Base-by-base conservation (phyloP, 2,113 vertebrate species). In the Riparia riparia region DNA sequence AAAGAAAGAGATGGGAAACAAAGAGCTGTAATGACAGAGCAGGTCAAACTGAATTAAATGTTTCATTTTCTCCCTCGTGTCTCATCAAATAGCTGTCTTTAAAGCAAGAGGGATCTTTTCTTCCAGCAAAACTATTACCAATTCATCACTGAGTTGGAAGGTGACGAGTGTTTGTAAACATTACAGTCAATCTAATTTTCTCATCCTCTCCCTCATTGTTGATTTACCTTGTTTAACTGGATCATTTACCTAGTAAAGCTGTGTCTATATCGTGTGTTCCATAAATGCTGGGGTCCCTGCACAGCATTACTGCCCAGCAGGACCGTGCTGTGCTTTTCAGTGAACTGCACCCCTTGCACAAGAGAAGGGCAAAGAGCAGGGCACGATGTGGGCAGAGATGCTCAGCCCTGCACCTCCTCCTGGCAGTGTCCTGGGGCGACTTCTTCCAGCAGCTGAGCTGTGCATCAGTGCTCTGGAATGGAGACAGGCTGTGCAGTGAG, bases 41-140 rank as follows among this genome's bases (percentile, higher is more conserved):
- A 79, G 96, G 96, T 95, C 97, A 97, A 95, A 93, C 80, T 70
- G 84, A 96, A 96, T 97, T 89, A 92, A 97, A 86, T 85, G 92
- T 95, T 95, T 96, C 92, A 96, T 97, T 95, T 89, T 97, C 93
- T 96, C 89, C 84, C 90, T 70, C 15, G 92, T 95, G 96, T 83
- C 78, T 95, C 87, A 81, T 95, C 85, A 84, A 73, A 89, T 80
- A 78, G 72, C 73, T 89, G 86, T 87, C 92, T 92, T 82, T 96
- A 97, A 94, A 95, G 91, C 69, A 79, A 86, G 69, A 82, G 83
- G 29, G 78, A 95, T 89, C 93, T 91, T 96, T 96, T 92, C 64
- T 93, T 91, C 83, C 91, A 77, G 69, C 34, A 87, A 74, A 93
- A 95, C 94, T 85, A 89, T 89, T 73, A 58, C 94, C 85, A 72